A percentile compares a stretch with the other conserved stretches of the same genome.
Conservation (phyloP, 2,888 invertebrate species). For the Malacosoma neustria region DNA sequence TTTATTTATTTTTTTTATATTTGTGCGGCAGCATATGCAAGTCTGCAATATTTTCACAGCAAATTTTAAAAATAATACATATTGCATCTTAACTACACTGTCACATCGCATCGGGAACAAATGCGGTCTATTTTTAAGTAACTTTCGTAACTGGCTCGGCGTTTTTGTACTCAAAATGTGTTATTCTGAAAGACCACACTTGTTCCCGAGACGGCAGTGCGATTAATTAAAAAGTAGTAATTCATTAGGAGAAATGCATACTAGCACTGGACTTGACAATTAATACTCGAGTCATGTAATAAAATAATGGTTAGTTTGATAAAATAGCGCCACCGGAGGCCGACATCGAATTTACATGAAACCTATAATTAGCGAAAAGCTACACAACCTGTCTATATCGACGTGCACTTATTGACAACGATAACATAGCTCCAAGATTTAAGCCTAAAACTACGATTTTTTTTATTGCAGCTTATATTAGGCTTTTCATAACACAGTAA, state of each 20-base stretch:
- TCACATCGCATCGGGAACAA: constrained; percentile 38
- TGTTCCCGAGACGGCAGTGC: constrained; percentile 39
- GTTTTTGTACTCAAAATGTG: constrained; percentile 54
- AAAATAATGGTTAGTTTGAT: constrained; percentile 56
- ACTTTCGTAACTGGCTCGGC: constrained; percentile 64
- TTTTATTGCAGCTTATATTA: constrained; percentile 65
- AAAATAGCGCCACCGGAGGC: constrained; percentile 47
- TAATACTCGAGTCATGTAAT: constrained; percentile 71
- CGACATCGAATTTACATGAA: constrained; percentile 48
- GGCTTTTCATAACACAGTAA: constrained; percentile 62
- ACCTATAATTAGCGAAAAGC: constrained; percentile 58
- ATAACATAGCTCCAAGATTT: constrained; percentile 61
- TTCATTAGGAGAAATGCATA: constrained; percentile 40
- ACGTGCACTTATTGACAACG: constrained; percentile 65
- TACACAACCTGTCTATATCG: constrained; percentile 53
- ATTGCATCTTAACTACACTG: constrained; percentile 45
- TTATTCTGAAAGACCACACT: constrained; percentile 33
- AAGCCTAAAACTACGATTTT: constrained; percentile 67
- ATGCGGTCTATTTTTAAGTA: constrained; percentile 27
- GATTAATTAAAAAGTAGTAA: constrained; percentile 33
- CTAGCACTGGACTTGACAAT: constrained; percentile 30
- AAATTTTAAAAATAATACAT: constrained; percentile 53
- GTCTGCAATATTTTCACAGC: constrained; percentile 62
- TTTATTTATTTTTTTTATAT: constrained; percentile 43
- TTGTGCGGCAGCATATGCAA: constrained; percentile 72